Evolutionary conservation across 2,113 vertebrate genomes (phyloP).

Genomic region (Danionella cerebrum): DNA sequence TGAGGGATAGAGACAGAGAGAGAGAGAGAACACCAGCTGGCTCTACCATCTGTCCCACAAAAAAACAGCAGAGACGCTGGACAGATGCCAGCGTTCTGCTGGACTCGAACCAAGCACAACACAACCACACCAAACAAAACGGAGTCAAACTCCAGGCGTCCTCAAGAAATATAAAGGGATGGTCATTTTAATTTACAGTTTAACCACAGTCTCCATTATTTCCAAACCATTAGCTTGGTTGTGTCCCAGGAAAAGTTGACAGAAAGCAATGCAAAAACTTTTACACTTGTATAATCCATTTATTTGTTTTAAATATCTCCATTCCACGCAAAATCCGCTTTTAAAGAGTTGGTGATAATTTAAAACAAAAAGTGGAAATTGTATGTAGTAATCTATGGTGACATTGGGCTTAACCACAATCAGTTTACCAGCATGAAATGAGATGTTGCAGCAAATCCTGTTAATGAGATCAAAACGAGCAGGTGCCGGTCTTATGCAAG

Average conservation of each 20-base stretch:
- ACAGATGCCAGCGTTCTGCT: slow-evolving; percentile 29
- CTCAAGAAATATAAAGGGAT: background rate
- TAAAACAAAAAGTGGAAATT: background rate
- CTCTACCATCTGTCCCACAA: slow-evolving; percentile 32
- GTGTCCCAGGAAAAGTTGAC: no score
- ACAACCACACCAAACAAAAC: slow-evolving; percentile 22
- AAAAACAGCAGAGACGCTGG: slow-evolving; percentile 9
- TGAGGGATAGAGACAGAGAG: no score
- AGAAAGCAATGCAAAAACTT: no score
- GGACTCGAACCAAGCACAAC: slow-evolving; percentile 21
- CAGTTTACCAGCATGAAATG: background rate
- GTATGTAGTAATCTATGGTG: background rate
- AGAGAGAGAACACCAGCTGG: slow-evolving; percentile 31
- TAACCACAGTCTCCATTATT: no score
- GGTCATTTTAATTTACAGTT: no score
- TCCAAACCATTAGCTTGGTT: no score
- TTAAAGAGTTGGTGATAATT: background rate
- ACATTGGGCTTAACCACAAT: background rate
- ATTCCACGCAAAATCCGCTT: no score
- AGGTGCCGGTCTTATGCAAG: slow-evolving; percentile 9
- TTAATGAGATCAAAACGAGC: slow-evolving; percentile 15
- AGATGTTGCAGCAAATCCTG: background rate
- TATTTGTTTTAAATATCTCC: no score
- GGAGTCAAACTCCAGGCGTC: background rate
- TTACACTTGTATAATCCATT: no score